Percentiles rank a stretch among this genome's conserved stretches.
These are phyloP conservation scores for Chlamydotis undulata DNA, from an alignment of 2,113 vertebrate species.

Conservation along the genomic window DNA sequence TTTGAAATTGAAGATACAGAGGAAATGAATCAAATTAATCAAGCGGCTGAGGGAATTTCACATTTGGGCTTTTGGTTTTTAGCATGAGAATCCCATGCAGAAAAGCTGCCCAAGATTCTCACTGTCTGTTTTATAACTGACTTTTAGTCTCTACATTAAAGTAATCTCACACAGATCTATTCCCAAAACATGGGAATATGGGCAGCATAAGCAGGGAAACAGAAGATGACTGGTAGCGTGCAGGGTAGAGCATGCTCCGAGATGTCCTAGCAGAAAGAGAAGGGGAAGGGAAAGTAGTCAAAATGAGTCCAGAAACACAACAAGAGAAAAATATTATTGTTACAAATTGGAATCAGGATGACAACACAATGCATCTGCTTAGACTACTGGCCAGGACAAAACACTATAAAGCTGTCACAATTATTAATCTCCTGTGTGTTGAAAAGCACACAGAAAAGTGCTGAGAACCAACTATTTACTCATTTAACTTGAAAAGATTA, in stretches of 20 bases:
- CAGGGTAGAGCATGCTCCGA: not conserved
- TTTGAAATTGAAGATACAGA: not conserved
- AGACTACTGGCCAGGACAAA: not conserved
- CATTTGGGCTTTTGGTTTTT: not conserved
- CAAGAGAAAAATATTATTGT: conserved; percentile 23
- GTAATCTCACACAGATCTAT: not conserved
- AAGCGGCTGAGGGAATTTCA: not conserved
- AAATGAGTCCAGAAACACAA: conserved; percentile 28
- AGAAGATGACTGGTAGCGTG: not conserved
- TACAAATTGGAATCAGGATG: conserved; percentile 29
- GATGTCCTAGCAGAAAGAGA: not conserved
- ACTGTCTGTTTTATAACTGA: not conserved
- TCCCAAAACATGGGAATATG: not conserved
- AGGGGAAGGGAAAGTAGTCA: not conserved
- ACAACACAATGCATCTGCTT: conserved; percentile 1
- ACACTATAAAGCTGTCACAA: not conserved
- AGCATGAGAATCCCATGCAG: not conserved
- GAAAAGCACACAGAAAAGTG: not conserved
- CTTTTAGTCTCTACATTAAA: not conserved
- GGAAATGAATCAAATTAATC: not conserved
- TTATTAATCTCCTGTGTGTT: not conserved
- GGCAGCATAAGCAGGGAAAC: not conserved
- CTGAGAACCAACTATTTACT: not conserved
- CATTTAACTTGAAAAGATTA: not conserved
- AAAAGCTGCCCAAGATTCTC: not conserved